These are phyloP conservation scores for Sakesphorus luctuosus DNA, from an alignment of 2,113 vertebrate genomes.

Conservation along the genomic window DNA sequence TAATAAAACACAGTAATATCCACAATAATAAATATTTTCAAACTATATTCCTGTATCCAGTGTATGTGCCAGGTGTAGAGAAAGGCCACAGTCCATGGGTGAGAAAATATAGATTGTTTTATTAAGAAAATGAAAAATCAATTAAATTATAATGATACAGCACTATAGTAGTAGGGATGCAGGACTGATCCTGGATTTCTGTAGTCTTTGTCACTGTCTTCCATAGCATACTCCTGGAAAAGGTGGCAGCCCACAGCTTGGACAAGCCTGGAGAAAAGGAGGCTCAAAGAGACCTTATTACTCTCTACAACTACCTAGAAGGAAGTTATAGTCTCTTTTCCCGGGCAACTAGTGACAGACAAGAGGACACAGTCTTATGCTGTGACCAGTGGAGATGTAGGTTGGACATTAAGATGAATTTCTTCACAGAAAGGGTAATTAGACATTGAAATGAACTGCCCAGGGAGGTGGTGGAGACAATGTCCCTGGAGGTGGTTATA, in stretches of 20 bases:
- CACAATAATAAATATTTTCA: not conserved
- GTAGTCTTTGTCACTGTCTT: not conserved
- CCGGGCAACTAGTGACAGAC: too few species aligned
- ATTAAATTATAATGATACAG: not conserved
- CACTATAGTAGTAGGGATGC: not conserved
- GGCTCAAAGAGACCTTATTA: too few species aligned
- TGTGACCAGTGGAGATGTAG: too few species aligned
- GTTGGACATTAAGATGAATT: too few species aligned
- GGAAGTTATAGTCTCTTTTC: too few species aligned
- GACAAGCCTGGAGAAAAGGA: not conserved
- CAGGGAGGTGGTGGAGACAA: too few species aligned
- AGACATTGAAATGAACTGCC: too few species aligned
- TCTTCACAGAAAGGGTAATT: too few species aligned
- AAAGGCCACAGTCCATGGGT: not conserved
- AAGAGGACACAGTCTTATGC: too few species aligned
- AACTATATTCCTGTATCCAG: not conserved
- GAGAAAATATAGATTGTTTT: not conserved
- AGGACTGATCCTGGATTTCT: not conserved
- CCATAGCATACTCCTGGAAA: not conserved
- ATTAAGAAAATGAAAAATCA: not conserved
- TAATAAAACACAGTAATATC: not conserved
- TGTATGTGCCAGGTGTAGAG: not conserved
- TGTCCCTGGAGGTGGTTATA: too few species aligned
- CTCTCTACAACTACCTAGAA: too few species aligned
- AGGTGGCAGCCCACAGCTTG: not conserved